Evolutionary conservation across 2,113 vertebrate species (phyloP), one percentile per base, ranked within the genome.

Genomic region (Barnardius zonarius): DNA sequence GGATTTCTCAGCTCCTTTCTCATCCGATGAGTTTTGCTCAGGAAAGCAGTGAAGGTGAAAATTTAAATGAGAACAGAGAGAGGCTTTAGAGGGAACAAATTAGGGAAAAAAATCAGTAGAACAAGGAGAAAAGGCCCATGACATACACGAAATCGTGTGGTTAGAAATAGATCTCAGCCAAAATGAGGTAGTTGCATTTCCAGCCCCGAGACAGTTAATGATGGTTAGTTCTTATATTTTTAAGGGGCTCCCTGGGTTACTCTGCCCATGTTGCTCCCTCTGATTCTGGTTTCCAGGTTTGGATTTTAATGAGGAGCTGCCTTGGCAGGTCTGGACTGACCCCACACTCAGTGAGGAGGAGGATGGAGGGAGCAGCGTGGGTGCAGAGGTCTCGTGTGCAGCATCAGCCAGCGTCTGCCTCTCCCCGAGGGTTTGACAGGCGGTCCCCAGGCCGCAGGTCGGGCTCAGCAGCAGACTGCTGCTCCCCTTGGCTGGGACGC

Each of bases 71-170:
- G 95, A 97, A 90, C 92, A 77, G 73, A 86, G 83, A 63, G 83
- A 94, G 87, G 82, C 69, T 97, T 97, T 74, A 73, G 90, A 96
- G 94, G 46, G 31, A 93, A 88, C 94, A 85, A 94, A 94, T 11
- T 86, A 14, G 91, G 86, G 95, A 91, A 97, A 92, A 95, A 94
- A 85, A 88, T 70, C 90, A 78, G 97, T 88, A 97, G 90, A 92
- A 83, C 87, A 88, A 80, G 91, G 80, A 77, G 93, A 72, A 94
- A 81, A 92, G 87, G 78, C 46, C 81, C 3, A 0, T 78, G 78
- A 66, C 82, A 33, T 57, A 41, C 76, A 84, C 81, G 92, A 91
- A 87, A 86, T 90, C 52, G 73, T 24, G 31, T 78, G 95, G 93
- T 90, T 64, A 61, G 90, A 68, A 88, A 54, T 11, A 75, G 64